Conservation (phyloP, 2,888 invertebrate genomes). For the Lordiphosa fenestrarum region DNA sequence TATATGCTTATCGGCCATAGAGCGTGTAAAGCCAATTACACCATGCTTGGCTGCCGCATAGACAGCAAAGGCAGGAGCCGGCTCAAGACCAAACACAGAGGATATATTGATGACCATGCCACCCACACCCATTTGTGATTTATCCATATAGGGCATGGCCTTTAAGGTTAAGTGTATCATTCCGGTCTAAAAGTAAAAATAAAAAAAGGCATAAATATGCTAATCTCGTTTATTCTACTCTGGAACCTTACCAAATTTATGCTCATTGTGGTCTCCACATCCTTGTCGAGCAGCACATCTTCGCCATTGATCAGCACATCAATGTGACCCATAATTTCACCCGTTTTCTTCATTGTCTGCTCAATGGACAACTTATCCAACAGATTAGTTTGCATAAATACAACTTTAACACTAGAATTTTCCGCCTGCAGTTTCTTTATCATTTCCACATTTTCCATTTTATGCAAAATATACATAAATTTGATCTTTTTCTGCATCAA, state of each 20-base stretch:
- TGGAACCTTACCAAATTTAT: conserved; percentile 73
- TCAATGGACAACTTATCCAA: conserved; percentile 68
- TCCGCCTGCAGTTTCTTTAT: conserved; percentile 72
- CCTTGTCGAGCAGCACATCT: conserved; percentile 76
- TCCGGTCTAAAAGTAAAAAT: conserved; percentile 54
- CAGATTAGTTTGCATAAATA: conserved; percentile 73
- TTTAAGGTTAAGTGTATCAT: conserved; percentile 72
- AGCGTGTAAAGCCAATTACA: conserved; percentile 77
- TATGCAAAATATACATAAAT: conserved; percentile 68
- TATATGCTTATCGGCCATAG: conserved; percentile 69
- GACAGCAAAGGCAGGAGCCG: conserved; percentile 74
- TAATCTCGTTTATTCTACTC: not conserved
- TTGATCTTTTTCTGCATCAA: conserved; percentile 72
- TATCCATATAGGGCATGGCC: conserved; percentile 77
- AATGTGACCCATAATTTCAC: conserved; percentile 62
- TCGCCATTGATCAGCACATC: conserved; percentile 77
- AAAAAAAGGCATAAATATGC: not conserved
- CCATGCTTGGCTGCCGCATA: conserved; percentile 78
- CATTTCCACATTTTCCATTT: conserved; percentile 77
- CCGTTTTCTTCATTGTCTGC: conserved; percentile 66
- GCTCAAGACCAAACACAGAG: conserved; percentile 77
- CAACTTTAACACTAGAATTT: conserved; percentile 57
- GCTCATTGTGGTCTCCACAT: conserved; percentile 76
- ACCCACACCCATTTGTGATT: conserved; percentile 74
- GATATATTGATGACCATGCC: conserved; percentile 77